phyloP scores from a whole-genome alignment of 2,888 invertebrate genomes.

The Frankliniella fusca region DNA sequence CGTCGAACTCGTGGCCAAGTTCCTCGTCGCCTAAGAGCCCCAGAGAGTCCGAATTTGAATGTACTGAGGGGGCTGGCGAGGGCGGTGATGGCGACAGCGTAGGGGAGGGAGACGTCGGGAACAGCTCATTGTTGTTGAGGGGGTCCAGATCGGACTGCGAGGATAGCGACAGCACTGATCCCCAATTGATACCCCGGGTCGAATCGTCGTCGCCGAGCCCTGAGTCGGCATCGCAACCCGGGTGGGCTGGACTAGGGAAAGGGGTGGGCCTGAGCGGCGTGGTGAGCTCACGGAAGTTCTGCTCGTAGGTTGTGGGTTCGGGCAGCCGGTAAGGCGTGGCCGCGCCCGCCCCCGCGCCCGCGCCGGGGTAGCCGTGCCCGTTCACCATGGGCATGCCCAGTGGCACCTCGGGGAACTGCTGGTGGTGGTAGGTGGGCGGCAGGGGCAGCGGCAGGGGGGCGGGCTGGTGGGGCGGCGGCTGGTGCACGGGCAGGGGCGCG shows the following conservation, averaged over 20 bases:
- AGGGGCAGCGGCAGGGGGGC: conserved; percentile 47
- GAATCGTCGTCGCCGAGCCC: conserved; percentile 54
- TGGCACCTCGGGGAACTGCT: conserved; percentile 41
- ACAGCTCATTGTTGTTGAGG: conserved; percentile 72
- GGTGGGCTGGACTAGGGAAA: conserved; percentile 55
- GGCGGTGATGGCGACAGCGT: conserved; percentile 44
- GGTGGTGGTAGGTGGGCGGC: conserved; percentile 43
- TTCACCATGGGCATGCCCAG: conserved; percentile 46
- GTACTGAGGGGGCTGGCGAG: conserved; percentile 57
- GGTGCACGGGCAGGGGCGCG: conserved; percentile 51
- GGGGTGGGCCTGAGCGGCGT: conserved; percentile 53
- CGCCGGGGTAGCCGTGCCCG: conserved; percentile 40
- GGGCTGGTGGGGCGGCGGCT: conserved; percentile 51
- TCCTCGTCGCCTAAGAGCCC: conserved; percentile 46
- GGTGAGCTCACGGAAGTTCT: conserved; percentile 53
- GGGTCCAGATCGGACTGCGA: conserved; percentile 83
- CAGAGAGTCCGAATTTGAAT: conserved; percentile 32
- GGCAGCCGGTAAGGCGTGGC: conserved; percentile 31
- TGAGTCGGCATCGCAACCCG: conserved; percentile 45
- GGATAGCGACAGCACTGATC: conserved; percentile 80
- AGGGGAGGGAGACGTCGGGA: conserved; percentile 41
- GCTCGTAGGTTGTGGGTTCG: conserved; percentile 35
- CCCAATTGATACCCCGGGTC: conserved; percentile 83
- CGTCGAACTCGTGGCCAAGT: conserved; percentile 54
- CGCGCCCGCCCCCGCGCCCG: neutral